phyloP scores from a whole-genome alignment of 2,888 invertebrate species.

The Disparrhopalites patrizii region DNA sequence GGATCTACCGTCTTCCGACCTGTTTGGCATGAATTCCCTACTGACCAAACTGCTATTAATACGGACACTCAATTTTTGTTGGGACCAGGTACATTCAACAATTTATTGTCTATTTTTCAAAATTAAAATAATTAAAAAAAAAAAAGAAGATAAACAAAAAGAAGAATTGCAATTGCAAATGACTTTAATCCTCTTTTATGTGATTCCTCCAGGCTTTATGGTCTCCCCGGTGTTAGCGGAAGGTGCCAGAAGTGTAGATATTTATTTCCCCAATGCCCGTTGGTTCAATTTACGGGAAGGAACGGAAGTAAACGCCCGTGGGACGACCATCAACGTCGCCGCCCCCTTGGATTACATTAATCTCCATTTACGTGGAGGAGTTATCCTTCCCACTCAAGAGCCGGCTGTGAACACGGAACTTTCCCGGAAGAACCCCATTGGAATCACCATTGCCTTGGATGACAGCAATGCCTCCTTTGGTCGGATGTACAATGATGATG shows the following conservation, averaged over 20 bases:
- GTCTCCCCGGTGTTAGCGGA: constrained; percentile 67
- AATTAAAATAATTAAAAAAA: neutral
- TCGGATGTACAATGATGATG: constrained; percentile 76
- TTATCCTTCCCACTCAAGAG: constrained; percentile 65
- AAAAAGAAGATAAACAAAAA: neutral
- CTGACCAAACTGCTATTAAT: constrained; percentile 60
- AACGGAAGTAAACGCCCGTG: constrained; percentile 50
- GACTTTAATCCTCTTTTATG: no score
- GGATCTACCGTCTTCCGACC: constrained; percentile 75
- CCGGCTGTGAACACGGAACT: constrained; percentile 61
- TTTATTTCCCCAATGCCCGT: constrained; percentile 62
- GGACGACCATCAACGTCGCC: constrained; percentile 54
- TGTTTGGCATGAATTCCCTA: constrained; percentile 58
- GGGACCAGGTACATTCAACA: constrained; percentile 57
- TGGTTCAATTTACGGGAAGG: constrained; percentile 64
- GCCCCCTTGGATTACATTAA: constrained; percentile 64
- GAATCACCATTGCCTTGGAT: constrained; percentile 63
- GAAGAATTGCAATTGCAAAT: no score
- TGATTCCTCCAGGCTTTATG: constrained; percentile 57
- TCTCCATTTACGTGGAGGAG: constrained; percentile 65
- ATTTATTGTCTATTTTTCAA: neutral
- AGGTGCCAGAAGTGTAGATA: constrained; percentile 52
- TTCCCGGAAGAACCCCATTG: constrained; percentile 61
- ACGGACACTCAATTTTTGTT: constrained; percentile 75
- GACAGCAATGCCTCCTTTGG: constrained; percentile 58